A percentile compares a stretch with the other conserved stretches of the same genome.
Conservation (phyloP, 1,140 invertebrate genomes). For the Drosophila triauraria region DNA sequence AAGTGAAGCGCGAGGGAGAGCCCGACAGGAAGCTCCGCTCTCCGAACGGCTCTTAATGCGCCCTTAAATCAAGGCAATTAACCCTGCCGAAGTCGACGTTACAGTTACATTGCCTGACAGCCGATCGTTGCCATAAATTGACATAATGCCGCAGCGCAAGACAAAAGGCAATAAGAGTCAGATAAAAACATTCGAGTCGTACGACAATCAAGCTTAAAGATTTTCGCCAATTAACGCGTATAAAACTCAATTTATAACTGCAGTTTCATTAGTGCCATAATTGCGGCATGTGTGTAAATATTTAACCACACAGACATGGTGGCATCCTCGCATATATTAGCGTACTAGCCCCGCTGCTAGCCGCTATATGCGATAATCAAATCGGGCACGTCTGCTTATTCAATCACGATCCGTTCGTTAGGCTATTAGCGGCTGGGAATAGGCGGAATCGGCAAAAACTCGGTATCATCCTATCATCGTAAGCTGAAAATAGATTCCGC, state of each 20-base stretch:
- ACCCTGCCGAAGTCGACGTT: not conserved
- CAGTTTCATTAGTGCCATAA: slow-evolving; percentile 41
- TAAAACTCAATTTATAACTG: slow-evolving; percentile 59
- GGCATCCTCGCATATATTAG: slow-evolving; percentile 13
- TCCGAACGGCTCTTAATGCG: slow-evolving; percentile 29
- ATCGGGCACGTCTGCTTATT: slow-evolving; percentile 52
- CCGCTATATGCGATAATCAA: slow-evolving; percentile 43
- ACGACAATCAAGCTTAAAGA: slow-evolving; percentile 43
- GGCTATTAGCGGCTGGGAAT: slow-evolving; percentile 24
- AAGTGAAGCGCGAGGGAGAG: slow-evolving; percentile 5
- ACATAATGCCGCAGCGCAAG: slow-evolving; percentile 12
- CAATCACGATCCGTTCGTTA: slow-evolving; percentile 46
- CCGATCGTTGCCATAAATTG: slow-evolving; percentile 42
- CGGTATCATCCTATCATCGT: slow-evolving; percentile 1
- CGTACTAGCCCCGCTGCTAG: slow-evolving; percentile 19
- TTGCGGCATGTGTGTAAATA: slow-evolving; percentile 10
- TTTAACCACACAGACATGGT: not conserved
- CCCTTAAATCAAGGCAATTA: slow-evolving; percentile 56
- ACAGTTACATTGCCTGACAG: slow-evolving; percentile 41
- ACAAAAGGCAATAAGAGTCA: slow-evolving; percentile 23
- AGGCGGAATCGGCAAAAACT: not conserved
- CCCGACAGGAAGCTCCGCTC: slow-evolving; percentile 26
- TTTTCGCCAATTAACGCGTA: slow-evolving; percentile 60
- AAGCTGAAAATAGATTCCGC: slow-evolving; percentile 25
- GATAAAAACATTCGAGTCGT: slow-evolving; percentile 6